phyloP scores from a whole-genome alignment of 2,113 vertebrate genomes.

The Leucopsar rothschildi region DNA sequence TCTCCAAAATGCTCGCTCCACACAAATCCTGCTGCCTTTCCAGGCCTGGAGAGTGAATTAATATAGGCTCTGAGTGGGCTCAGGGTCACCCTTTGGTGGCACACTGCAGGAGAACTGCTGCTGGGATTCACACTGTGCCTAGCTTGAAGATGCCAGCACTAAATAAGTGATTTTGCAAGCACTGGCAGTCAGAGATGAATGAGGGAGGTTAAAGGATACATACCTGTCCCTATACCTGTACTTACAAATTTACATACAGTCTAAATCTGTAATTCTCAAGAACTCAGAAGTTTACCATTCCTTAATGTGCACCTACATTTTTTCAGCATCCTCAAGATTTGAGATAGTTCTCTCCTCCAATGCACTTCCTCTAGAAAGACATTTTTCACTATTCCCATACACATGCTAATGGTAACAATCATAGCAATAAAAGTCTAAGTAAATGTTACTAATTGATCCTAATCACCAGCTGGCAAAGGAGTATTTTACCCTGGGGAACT shows the following conservation, averaged over 20 bases:
- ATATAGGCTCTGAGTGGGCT: background rate
- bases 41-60: background rate
- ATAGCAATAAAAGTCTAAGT: background rate
- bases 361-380: background rate
- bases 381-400: background rate
- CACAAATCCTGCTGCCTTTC: background rate
- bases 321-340: background rate
- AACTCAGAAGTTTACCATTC: background rate
- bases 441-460: background rate
- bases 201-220: background rate
- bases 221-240: background rate
- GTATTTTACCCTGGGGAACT: background rate
- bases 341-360: background rate
- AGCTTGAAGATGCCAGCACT: background rate
- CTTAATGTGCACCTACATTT: background rate
- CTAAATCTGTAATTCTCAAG: background rate
- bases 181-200: background rate
- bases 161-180: background rate
- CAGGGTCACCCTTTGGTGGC: background rate
- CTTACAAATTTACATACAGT: background rate
- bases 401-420: background rate
- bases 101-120: background rate
- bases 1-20: background rate
- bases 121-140: background rate
- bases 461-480: background rate